Conservation (phyloP, 2,797 vertebrate genomes). For the Bovichtus variegatus region DNA sequence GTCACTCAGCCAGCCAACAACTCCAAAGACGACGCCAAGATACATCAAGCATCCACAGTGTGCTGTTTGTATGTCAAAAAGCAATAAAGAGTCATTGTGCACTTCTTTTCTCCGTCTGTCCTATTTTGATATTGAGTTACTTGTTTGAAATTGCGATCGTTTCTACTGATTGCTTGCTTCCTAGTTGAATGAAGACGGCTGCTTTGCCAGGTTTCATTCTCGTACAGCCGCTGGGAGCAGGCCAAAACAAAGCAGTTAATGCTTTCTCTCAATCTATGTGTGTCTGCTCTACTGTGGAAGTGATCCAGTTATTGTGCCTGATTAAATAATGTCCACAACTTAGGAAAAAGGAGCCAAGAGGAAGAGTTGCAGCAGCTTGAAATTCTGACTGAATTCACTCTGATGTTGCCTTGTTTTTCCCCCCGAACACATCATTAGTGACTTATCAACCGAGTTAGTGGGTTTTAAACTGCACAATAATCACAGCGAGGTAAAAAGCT, state of each 20-base stretch:
- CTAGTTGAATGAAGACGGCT: slow-evolving; percentile 31
- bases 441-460: background rate
- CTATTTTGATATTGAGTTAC: slow-evolving; percentile 60
- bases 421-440: background rate
- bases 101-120: slow-evolving; percentile 36
- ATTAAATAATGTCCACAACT: slow-evolving; percentile 4
- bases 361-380: slow-evolving; percentile 10
- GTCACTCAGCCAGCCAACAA: slow-evolving; percentile 62
- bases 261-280: slow-evolving; percentile 21
- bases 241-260: slow-evolving; percentile 25
- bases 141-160: slow-evolving; percentile 42
- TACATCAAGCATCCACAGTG: slow-evolving; percentile 52
- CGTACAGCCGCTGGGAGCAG: background rate
- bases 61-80: slow-evolving; percentile 48
- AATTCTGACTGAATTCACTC: slow-evolving; percentile 4
- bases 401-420: background rate
- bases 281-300: slow-evolving; percentile 5
- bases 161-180: slow-evolving; percentile 58
- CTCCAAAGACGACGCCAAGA: slow-evolving; percentile 56
- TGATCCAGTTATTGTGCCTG: slow-evolving; percentile 4
- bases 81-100: slow-evolving; percentile 55
- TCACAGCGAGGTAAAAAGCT: background rate
- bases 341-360: background rate
- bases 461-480: background rate
- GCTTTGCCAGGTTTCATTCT: slow-evolving; percentile 30